phyloP scores from a whole-genome alignment of 2,113 vertebrate species.

The Anhinga rufa region DNA sequence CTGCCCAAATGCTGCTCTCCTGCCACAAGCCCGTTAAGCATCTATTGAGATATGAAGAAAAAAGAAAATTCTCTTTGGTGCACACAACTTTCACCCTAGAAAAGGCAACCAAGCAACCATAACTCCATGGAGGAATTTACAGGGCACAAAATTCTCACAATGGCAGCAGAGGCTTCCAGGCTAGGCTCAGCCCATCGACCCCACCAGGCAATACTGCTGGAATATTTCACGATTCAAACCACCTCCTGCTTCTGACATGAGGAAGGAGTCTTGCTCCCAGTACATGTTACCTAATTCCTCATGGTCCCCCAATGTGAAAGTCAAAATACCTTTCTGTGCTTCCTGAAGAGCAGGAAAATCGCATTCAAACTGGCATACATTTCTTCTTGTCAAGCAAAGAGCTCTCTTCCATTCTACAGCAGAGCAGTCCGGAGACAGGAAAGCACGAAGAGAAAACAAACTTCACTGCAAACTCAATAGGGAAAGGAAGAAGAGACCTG shows the following conservation, averaged over 20 bases:
- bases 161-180: background rate
- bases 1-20: background rate
- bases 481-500: background rate
- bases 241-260: background rate
- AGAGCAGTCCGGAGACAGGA: background rate
- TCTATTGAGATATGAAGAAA: background rate
- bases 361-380: conserved; percentile 45
- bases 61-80: background rate
- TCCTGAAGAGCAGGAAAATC: conserved; percentile 59
- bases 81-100: background rate
- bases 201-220: background rate
- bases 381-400: conserved; percentile 26
- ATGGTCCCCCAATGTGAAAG: background rate
- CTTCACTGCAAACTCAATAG: background rate
- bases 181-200: background rate
- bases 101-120: background rate
- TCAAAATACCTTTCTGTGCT: conserved; percentile 58
- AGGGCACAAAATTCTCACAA: background rate
- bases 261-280: background rate
- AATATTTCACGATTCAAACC: background rate
- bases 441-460: background rate
- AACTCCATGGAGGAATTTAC: background rate
- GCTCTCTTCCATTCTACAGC: conserved; percentile 48
- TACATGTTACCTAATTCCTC: background rate
- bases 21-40: background rate